Conservation (phyloP, 2,888 invertebrate genomes). For the Noctua janthe region DNA sequence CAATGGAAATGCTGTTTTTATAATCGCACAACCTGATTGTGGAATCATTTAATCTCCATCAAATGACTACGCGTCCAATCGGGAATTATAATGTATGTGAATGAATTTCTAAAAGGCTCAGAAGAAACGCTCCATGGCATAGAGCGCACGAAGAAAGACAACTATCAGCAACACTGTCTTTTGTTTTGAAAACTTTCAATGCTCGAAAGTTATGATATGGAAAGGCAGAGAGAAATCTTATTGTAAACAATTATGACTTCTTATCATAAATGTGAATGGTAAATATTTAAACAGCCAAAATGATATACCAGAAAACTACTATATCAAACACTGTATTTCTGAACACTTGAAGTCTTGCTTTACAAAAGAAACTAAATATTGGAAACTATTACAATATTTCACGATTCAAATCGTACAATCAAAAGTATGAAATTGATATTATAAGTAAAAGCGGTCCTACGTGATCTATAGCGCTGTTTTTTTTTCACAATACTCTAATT, state of each 20-base stretch:
- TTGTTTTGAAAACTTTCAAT: conserved; percentile 49
- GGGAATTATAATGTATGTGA: conserved; percentile 50
- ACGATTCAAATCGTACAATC: conserved; percentile 33
- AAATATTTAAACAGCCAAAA: conserved; percentile 5
- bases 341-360: background rate
- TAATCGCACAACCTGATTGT: conserved; percentile 55
- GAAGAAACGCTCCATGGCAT: conserved; percentile 20
- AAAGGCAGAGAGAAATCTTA: conserved; percentile 30
- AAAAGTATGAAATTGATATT: conserved; percentile 56
- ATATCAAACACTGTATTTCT: background rate
- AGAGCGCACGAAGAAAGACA: conserved; percentile 20
- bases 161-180: conserved; percentile 17
- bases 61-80: conserved; percentile 57
- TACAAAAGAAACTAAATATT: conserved; percentile 14
- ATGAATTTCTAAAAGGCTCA: conserved; percentile 50
- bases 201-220: conserved; percentile 44
- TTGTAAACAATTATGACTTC: conserved; percentile 6
- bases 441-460: conserved; percentile 48
- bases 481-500: conserved; percentile 49
- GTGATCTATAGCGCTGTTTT: conserved; percentile 33
- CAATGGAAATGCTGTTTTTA: conserved; percentile 66
- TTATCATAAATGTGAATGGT: conserved; percentile 2
- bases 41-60: conserved; percentile 56
- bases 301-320: background rate
- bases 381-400: conserved; percentile 37